These are phyloP conservation scores for Naja naja DNA, from an alignment of 2,113 vertebrate species.

Conservation along the genomic window DNA sequence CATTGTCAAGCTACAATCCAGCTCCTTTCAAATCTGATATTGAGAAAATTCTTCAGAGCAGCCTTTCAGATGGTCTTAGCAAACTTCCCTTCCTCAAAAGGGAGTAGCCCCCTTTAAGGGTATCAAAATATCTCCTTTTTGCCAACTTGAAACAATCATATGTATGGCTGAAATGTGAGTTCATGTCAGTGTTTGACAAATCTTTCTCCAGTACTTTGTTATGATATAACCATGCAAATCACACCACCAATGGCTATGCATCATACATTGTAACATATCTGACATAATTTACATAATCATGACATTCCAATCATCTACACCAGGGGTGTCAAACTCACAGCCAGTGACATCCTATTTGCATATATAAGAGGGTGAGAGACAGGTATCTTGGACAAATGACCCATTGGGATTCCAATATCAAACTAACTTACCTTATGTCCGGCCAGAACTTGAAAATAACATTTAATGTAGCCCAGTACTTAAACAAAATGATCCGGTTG, in stretches of 20 bases:
- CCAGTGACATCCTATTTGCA: too few relatives aligned
- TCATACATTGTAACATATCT: neutral
- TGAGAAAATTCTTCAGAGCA: neutral
- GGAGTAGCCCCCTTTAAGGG: neutral
- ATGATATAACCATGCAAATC: neutral
- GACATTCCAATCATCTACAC: neutral
- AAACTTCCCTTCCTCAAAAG: neutral
- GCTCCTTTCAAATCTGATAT: neutral
- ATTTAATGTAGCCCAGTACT: too few relatives aligned
- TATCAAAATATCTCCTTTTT: neutral
- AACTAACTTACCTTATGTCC: too few relatives aligned
- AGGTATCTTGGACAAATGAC: too few relatives aligned
- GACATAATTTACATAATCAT: neutral
- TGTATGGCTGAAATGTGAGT: neutral
- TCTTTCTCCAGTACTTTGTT: neutral
- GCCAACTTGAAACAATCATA: neutral
- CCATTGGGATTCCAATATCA: too few relatives aligned
- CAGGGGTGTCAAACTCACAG: too few relatives aligned
- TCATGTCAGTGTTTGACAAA: neutral
- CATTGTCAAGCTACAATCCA: neutral
- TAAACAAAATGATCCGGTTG: too few relatives aligned
- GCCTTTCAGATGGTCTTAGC: neutral
- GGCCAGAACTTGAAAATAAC: too few relatives aligned
- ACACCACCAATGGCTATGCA: neutral
- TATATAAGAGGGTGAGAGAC: too few relatives aligned